A percentile compares a stretch with the other conserved stretches of the same genome.
Evolutionary conservation across 2,888 invertebrate genomes (phyloP).

Genomic region (Apamea monoglypha): DNA sequence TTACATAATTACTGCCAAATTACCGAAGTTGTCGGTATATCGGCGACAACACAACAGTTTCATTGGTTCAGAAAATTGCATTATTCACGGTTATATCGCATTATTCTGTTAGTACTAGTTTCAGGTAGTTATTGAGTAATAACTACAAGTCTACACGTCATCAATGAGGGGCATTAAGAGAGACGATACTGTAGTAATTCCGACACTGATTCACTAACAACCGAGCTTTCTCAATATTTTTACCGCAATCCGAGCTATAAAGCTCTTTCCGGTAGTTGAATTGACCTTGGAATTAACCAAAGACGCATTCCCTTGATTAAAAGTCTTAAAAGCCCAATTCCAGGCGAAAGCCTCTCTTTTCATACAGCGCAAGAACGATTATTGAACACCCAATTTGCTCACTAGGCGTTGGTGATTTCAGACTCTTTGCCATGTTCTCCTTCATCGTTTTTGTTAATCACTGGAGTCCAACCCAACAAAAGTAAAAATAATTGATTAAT

Average conservation of each 20-base stretch:
- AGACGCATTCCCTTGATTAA: background rate
- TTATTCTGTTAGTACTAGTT: background rate
- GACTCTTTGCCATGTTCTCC: background rate
- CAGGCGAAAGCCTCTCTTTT: background rate
- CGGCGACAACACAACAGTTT: background rate
- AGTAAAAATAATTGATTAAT: too few relatives aligned
- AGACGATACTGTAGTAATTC: background rate
- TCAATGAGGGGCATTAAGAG: background rate
- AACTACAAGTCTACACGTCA: background rate
- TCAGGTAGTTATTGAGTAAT: background rate
- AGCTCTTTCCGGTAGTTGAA: background rate
- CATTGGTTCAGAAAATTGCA: constrained; percentile 20
- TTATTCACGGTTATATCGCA: background rate
- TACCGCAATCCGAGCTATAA: background rate
- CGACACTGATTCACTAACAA: background rate
- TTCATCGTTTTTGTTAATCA: background rate
- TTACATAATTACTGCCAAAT: constrained; percentile 7
- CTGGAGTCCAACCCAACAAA: background rate
- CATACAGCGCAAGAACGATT: background rate
- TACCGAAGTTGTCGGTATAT: constrained; percentile 7
- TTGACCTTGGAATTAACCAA: background rate
- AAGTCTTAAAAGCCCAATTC: background rate
- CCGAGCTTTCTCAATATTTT: background rate
- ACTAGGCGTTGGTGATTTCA: background rate
- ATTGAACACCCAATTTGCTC: background rate